Base-by-base conservation (phyloP, 2,797 vertebrate species). In the Poecilia gillii region DNA sequence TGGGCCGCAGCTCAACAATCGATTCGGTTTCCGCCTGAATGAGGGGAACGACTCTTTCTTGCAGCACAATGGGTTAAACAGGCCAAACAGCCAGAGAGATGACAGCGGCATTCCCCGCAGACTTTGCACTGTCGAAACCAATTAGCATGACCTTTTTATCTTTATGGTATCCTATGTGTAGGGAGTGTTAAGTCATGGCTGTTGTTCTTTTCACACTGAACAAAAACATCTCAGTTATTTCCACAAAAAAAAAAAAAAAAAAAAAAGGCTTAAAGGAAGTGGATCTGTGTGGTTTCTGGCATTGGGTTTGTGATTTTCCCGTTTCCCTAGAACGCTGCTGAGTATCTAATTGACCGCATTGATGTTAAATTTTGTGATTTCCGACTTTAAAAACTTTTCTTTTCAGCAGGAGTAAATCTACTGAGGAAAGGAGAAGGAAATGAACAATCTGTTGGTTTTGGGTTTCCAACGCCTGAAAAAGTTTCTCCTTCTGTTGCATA, bases 101-200 rank as follows among this genome's bases (percentile, higher is more conserved):
- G 79, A 85, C 83, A 73, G 78, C 59, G 1, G 76, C 57, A 33
- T 59, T 82, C 68, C 49, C 33, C n/a, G 62, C 78, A 84, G 81
- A 93, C 88, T 94, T 91, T 85, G 86, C 46, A 78, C 90, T 73
- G 84, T 93, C 88, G 74, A 43, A 85, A 43, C 31, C 74, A 64
- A 57, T 90, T 73, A 83, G 14, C 74, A 73, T 71, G 51, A 83
- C 49, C 46, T 87, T 18, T 53, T 87, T 85, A 74, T 91, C 86
- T 91, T 89, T 87, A 89, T 83, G 79, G 47, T 77, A 39, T 73
- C 91, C 85, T 81, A 85, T 85, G 85, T 74, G 75, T 31, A 72
- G 75, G 55, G 51, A 79, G 73, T 8, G 68, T 68, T 78, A 23
- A 33, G 68, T 68, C 74, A 0, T 47, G 49, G 66, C 45, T 72